Conservation (phyloP, 1,140 invertebrate genomes). For the Conopomorpha cramerella region DNA sequence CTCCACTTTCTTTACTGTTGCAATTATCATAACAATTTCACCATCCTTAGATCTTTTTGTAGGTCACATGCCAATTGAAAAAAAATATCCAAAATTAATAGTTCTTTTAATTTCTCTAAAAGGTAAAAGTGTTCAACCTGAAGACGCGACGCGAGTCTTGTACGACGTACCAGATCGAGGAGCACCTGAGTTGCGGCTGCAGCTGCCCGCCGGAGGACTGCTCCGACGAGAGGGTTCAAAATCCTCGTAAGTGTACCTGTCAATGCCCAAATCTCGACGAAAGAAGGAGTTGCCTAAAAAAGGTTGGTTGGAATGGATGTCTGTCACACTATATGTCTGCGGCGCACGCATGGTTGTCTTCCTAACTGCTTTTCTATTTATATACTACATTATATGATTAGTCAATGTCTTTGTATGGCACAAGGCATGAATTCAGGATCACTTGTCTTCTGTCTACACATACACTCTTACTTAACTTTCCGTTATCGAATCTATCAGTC, state of each 20-base stretch:
- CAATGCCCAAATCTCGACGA: constrained; percentile 43
- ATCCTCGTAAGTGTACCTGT: constrained; percentile 53
- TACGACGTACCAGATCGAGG: constrained; percentile 26
- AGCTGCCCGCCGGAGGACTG: constrained; percentile 22
- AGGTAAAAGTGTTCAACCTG: constrained; percentile 35
- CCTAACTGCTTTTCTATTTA: constrained; percentile 1
- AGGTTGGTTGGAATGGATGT: constrained; percentile 56
- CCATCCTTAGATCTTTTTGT: no score
- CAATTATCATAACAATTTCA: no score
- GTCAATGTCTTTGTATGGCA: no score
- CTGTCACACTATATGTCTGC: constrained; percentile 25
- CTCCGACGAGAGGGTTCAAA: constrained; percentile 24
- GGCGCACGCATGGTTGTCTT: constrained; percentile 1
- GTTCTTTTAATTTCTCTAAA: no score
- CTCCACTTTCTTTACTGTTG: background rate
- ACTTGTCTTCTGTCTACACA: no score
- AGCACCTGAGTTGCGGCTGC: constrained; percentile 35
- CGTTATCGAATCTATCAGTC: no score
- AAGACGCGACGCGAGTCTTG: constrained; percentile 41
- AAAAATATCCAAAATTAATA: no score
- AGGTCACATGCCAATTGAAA: no score
- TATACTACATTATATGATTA: no score
- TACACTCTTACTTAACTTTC: no score
- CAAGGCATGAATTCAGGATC: no score
- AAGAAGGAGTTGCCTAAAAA: constrained; percentile 31